phyloP scores from a whole-genome alignment of 2,888 invertebrate genomes.

The Mystacides longicornis region DNA sequence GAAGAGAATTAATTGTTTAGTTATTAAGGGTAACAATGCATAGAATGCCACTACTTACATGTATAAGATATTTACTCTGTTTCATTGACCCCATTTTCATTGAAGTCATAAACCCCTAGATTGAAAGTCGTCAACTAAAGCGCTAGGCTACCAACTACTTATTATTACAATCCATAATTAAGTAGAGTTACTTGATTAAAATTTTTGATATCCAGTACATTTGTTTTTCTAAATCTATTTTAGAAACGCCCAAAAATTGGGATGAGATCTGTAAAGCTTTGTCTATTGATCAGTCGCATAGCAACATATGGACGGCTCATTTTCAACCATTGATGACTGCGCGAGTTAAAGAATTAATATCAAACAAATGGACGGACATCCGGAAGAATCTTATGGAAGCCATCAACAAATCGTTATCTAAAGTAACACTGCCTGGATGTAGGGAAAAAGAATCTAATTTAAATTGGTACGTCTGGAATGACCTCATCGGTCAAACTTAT shows the following conservation, averaged over 20 bases:
- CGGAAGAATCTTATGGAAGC: conserved; percentile 35
- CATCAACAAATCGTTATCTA: conserved; percentile 31
- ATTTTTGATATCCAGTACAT: too few relatives aligned
- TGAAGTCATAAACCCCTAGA: too few relatives aligned
- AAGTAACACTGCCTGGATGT: conserved; percentile 30
- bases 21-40: too few relatives aligned
- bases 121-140: too few relatives aligned
- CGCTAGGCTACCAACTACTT: too few relatives aligned
- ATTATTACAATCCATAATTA: too few relatives aligned
- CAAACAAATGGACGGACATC: conserved; percentile 38
- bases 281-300: conserved; percentile 40
- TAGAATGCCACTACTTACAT: too few relatives aligned
- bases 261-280: conserved; percentile 52
- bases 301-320: conserved; percentile 63
- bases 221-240: conserved; percentile 25
- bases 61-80: too few relatives aligned
- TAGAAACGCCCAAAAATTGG: conserved; percentile 59
- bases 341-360: conserved; percentile 57
- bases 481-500: conserved; percentile 49
- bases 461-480: conserved; percentile 68
- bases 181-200: too few relatives aligned
- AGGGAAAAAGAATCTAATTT: conserved; percentile 55
- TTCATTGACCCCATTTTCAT: too few relatives aligned
- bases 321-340: conserved; percentile 68
- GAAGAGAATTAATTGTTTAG: too few relatives aligned